A percentile compares a stretch with the other conserved stretches of the same genome.
Conservation (phyloP, 2,113 vertebrate species). For the Callopanchax toddi region DNA sequence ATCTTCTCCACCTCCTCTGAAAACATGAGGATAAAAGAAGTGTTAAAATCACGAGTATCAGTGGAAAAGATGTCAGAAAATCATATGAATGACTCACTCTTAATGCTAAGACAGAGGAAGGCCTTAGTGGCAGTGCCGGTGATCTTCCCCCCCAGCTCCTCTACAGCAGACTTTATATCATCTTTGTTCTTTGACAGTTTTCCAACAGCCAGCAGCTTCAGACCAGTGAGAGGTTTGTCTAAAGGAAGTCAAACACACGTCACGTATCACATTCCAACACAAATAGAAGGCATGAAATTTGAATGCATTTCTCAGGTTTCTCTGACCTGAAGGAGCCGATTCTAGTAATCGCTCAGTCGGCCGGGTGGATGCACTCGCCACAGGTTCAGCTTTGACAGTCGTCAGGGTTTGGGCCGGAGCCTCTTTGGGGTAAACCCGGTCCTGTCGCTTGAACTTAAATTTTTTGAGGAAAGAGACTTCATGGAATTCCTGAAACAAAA, state of each 20-base stretch:
- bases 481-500: conserved; percentile 84
- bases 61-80: too few relatives aligned
- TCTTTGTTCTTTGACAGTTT: conserved; percentile 94
- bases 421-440: conserved; percentile 86
- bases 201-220: conserved; percentile 90
- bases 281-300: too few relatives aligned
- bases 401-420: conserved; percentile 12
- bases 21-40: not conserved
- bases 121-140: conserved; percentile 86
- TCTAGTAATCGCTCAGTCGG: conserved; percentile 41
- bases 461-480: conserved; percentile 94
- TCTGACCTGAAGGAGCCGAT: conserved; percentile 79
- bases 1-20: conserved; percentile 96
- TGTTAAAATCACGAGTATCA: not conserved
- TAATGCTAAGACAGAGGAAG: conserved; percentile 89
- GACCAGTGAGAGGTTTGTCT: conserved; percentile 91
- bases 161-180: conserved; percentile 86
- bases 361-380: conserved; percentile 65
- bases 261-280: too few relatives aligned
- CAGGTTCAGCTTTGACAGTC: conserved; percentile 46
- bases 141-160: conserved; percentile 91
- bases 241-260: not conserved
- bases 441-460: conserved; percentile 92
- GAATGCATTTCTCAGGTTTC: too few relatives aligned
- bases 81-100: conserved; percentile 84